Evolutionary conservation across 2,888 invertebrate species (phyloP).

Genomic region (Epirrhoe alternata): DNA sequence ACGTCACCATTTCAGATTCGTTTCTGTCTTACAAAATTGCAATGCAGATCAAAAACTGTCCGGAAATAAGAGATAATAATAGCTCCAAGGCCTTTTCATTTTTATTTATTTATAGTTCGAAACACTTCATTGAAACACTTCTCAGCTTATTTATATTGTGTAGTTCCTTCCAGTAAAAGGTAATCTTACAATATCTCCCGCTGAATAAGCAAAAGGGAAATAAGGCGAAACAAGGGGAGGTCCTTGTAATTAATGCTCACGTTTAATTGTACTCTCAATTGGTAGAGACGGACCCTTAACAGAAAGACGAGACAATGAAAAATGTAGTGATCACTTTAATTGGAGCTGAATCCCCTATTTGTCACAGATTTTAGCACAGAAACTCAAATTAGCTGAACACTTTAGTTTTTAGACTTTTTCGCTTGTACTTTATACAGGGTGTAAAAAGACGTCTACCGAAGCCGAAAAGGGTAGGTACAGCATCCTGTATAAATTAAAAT

Average conservation of each 20-base stretch:
- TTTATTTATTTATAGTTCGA: too few species aligned
- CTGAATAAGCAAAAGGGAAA: slow-evolving; percentile 83
- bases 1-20: too few species aligned
- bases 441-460: too few species aligned
- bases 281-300: slow-evolving; percentile 67
- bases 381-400: slow-evolving; percentile 15
- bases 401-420: background rate
- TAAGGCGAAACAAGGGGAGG: slow-evolving; percentile 67
- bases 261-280: slow-evolving; percentile 79
- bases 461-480: too few species aligned
- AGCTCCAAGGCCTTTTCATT: too few species aligned
- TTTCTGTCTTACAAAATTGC: too few species aligned
- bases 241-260: slow-evolving; percentile 82
- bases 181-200: slow-evolving; percentile 56
- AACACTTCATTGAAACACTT: too few species aligned
- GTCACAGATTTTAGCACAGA: slow-evolving; percentile 26
- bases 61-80: too few species aligned
- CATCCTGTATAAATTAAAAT: too few species aligned
- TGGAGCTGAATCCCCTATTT: slow-evolving; percentile 36
- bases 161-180: slow-evolving; percentile 55
- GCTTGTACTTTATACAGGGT: background rate
- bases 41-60: too few species aligned
- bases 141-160: too few species aligned
- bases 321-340: slow-evolving; percentile 55
- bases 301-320: slow-evolving; percentile 61